These are phyloP conservation scores for Tenualosa ilisha DNA, from an alignment of 2,797 vertebrate genomes.

Conservation along the genomic window DNA sequence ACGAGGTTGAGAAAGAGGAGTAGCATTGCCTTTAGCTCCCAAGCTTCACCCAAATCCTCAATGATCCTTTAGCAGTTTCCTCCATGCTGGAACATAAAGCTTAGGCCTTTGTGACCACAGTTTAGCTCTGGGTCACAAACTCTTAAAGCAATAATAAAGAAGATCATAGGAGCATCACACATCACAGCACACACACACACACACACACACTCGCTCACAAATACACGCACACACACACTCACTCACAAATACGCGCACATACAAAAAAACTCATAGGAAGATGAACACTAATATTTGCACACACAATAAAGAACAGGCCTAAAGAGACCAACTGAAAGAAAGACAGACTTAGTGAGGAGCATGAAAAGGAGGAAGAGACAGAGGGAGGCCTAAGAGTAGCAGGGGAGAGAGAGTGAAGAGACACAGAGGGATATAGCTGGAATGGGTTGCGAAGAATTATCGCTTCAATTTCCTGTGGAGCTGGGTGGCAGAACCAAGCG, in stretches of 20 bases:
- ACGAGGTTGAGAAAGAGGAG: neutral
- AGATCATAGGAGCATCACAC: neutral
- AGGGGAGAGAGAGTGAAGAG: neutral
- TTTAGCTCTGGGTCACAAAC: neutral
- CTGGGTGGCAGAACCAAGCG: conserved; percentile 61
- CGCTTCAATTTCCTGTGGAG: conserved; percentile 74
- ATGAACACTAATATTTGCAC: conserved; percentile 42
- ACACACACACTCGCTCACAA: neutral
- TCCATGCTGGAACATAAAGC: neutral
- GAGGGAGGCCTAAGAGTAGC: neutral
- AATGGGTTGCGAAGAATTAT: conserved; percentile 64
- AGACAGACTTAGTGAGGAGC: conserved; percentile 7
- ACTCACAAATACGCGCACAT: neutral
- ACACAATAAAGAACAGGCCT: conserved; percentile 47
- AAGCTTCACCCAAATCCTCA: neutral
- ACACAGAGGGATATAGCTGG: conserved; percentile 37
- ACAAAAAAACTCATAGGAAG: neutral
- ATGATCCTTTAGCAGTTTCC: neutral
- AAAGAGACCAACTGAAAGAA: conserved; percentile 17
- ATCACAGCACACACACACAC: neutral
- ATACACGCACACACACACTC: neutral
- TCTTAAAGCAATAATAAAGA: neutral
- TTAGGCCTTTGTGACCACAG: neutral
- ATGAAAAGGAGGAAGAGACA: neutral
- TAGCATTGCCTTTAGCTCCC: neutral